Percentiles rank a stretch among this genome's conserved stretches.
phyloP scores from a whole-genome alignment of 2,888 invertebrate genomes.

The Leptinotarsa peninsularis region DNA sequence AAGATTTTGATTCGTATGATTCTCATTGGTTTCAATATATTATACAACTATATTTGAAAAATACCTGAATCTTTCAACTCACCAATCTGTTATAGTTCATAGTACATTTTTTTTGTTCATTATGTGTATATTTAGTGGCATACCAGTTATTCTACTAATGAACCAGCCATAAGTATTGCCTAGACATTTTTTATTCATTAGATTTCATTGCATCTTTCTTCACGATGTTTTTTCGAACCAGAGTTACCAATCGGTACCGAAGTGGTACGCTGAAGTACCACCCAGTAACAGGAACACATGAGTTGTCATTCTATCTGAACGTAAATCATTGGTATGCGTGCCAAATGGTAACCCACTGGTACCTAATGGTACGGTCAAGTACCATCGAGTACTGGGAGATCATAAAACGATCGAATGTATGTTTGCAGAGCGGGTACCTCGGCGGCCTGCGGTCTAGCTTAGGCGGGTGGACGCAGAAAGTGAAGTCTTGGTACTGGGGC shows the following conservation, averaged over 20 bases:
- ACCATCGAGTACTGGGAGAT: slow-evolving; percentile 44
- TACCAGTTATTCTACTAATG: background rate
- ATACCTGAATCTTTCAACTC: slow-evolving; percentile 21
- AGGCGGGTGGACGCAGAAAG: slow-evolving; percentile 96
- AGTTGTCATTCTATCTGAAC: background rate
- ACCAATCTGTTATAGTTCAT: slow-evolving; percentile 6
- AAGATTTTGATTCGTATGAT: background rate
- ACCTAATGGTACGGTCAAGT: slow-evolving; percentile 34
- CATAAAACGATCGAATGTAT: slow-evolving; percentile 42
- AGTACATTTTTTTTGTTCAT: background rate
- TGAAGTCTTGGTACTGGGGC: slow-evolving; percentile 97
- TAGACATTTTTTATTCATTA: no score
- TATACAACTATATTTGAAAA: slow-evolving; percentile 15
- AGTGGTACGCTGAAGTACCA: slow-evolving; percentile 5
- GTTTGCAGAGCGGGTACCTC: slow-evolving; percentile 88
- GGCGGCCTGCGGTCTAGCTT: slow-evolving; percentile 94
- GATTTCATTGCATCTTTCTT: slow-evolving; percentile 7
- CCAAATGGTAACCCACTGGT: slow-evolving; percentile 28
- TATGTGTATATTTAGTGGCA: background rate
- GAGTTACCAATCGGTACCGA: slow-evolving; percentile 11
- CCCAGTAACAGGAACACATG: slow-evolving; percentile 7
- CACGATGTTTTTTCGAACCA: slow-evolving; percentile 4
- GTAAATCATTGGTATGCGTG: background rate
- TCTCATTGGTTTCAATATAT: background rate
- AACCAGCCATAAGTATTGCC: background rate